A percentile compares a stretch with the other conserved stretches of the same genome.
These are phyloP conservation scores for Brachirus orientalis DNA, from an alignment of 2,113 vertebrate genomes.

Conservation along the genomic window DNA sequence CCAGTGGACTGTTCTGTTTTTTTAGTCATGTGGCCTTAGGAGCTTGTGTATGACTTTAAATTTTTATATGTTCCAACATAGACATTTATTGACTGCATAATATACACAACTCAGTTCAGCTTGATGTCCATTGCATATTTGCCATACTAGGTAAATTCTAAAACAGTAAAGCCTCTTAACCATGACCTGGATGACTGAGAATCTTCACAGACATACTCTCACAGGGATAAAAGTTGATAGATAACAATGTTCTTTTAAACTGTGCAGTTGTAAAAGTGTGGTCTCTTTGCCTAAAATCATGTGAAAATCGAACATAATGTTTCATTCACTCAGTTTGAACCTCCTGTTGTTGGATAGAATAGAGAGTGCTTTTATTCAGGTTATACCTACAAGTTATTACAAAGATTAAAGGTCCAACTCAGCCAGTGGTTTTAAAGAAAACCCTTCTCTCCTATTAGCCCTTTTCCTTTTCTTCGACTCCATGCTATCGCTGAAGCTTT, in stretches of 20 bases:
- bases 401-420: slow-evolving; percentile 38
- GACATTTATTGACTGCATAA: not conserved
- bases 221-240: not conserved
- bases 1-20: not conserved
- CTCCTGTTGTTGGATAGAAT: slow-evolving; percentile 12
- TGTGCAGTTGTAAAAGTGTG: not conserved
- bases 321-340: slow-evolving; percentile 30
- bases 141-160: not conserved
- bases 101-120: not conserved
- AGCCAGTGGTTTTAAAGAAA: not conserved
- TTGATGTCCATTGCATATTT: no score
- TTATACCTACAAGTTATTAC: slow-evolving; percentile 53
- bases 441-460: no score
- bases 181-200: no score
- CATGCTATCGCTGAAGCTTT: not conserved
- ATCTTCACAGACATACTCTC: not conserved
- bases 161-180: no score
- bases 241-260: not conserved
- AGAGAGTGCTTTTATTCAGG: slow-evolving; percentile 30
- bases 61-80: not conserved
- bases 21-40: not conserved
- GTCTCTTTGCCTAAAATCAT: no score
- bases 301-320: not conserved
- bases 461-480: not conserved
- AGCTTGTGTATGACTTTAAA: not conserved